Base-by-base conservation (phyloP, 2,797 vertebrate species). In the Protosalanx chinensis region DNA sequence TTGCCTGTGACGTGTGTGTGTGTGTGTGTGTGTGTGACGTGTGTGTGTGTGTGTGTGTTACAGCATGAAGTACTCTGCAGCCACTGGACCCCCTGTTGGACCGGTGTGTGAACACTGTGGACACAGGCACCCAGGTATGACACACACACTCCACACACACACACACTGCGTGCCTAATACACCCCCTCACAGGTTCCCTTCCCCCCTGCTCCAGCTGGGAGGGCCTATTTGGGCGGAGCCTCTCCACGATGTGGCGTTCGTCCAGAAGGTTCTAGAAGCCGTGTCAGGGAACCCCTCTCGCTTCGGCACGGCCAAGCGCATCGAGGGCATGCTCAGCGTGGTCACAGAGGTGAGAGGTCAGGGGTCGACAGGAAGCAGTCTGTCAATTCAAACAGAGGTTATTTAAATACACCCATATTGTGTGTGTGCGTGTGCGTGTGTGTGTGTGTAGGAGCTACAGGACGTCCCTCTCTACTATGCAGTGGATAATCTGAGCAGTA, bases 391-490 rank as follows among this genome's bases (percentile, higher is more conserved):
- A 37, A 1, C 33, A 6, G 6, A 37, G 35, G 35, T 37, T 37
- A 37, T 37, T 37, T 37, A 37, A 37, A 8, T 35, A 35, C 33
- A 35, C 1, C 5, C 37, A 41, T 41, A 65, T 51, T 8, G 57
- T 20, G 20, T 37, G 58, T 61, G 5, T 41, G 3, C 67, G 60
- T 68, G 58, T 63, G 51, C 71, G 8, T 69, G 56, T 51, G 2
- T 76, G 58, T 79, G 64, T 49, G 20, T 66, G 41, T 79, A 98
- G 96, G 96, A 98, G 89, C 77, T 97, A 72, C 84, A 89, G 0
- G 94, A 97, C 0, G 90, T 93, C 16, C 95, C 96, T n/a, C 90
- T 98, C 1, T 98, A 98, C 79, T 95, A 96, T 81, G 93, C 95
- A 0, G 85, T 98, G 80, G 95, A 97, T 82, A 85, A 87, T 69